Percentiles rank a stretch among this genome's conserved stretches.
These are phyloP conservation scores for Embiotoca jacksoni DNA, from an alignment of 2,113 vertebrate species.

Conservation along the genomic window DNA sequence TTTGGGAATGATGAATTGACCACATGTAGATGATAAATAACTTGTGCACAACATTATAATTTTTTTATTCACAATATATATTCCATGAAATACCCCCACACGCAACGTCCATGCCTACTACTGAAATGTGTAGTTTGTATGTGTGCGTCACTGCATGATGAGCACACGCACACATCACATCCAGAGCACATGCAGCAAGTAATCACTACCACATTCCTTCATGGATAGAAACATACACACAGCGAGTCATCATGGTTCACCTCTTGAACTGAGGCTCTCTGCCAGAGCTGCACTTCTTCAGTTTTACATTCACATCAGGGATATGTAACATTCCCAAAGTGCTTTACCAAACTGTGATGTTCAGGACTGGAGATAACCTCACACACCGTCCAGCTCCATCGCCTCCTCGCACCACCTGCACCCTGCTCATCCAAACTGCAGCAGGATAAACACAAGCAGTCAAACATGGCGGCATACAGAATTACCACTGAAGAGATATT, in stretches of 20 bases:
- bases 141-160: neutral
- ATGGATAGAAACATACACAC: conserved; percentile 25
- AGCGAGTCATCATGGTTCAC: conserved; percentile 2
- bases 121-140: neutral
- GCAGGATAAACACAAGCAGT: neutral
- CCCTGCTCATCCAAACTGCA: conserved; percentile 34
- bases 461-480: neutral
- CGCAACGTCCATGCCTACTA: neutral
- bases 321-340: conserved; percentile 37
- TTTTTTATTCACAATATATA: neutral
- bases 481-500: neutral
- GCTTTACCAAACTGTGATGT: conserved; percentile 15
- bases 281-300: conserved; percentile 17
- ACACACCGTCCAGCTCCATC: conserved; percentile 46
- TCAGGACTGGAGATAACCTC: conserved; percentile 39
- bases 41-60: too few relatives aligned
- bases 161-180: neutral
- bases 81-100: neutral
- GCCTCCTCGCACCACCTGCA: conserved; percentile 54
- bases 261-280: conserved; percentile 10
- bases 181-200: neutral
- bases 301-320: conserved; percentile 18
- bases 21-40: too few relatives aligned
- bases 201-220: neutral
- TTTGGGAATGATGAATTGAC: too few relatives aligned